Base-by-base conservation (phyloP, 2,113 vertebrate genomes). In the Esox niger region DNA sequence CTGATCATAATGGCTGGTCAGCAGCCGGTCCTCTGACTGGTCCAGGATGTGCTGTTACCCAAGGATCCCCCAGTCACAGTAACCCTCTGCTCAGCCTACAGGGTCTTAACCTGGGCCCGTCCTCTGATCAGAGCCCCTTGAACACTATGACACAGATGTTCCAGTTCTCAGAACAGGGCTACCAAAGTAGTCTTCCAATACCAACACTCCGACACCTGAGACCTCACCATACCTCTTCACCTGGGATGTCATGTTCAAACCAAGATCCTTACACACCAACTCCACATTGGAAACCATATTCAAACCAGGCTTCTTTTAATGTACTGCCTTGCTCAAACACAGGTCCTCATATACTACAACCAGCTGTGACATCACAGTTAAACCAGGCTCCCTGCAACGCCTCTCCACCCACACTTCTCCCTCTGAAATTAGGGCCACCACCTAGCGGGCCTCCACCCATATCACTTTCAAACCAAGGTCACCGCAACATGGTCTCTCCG, bases 1-100 rank as follows among this genome's bases (percentile, higher is more conserved):
- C 54, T 15, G 79, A 64, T 29, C 86, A 83, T 56, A 85, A 73
- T 17, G 68, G 71, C 71, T 86, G 82, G 82, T 68, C 74, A 62
- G 5, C 71, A 11, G 56, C 60, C 62, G 52, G 71, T 21, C 55
- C 69, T 31, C 25, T 35, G 15, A 5, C 63, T 20, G 58, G 32
- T 32, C 64, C 82, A 8, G 38, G 38, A 43, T 17, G 15, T 43
- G 1, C 38, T 15, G 0, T 15, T 43, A 15, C 13, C 38, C 68
- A n/a, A 32, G 71, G 43, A 35, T 15, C 60, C 15, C 8, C 62
- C 17, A 55, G 47, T 67, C 8, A 59, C 17, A 55, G 47, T 67
- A 20, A 69, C 61, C 78, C 84, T 38, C 55, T 86, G 7, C 69
- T 72, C 33, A 46, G 60, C 38, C 64, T 86, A 25, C 74, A 82